These are phyloP conservation scores for Drosophila tropicalis DNA, from an alignment of 1,140 invertebrate species.

Conservation along the genomic window DNA sequence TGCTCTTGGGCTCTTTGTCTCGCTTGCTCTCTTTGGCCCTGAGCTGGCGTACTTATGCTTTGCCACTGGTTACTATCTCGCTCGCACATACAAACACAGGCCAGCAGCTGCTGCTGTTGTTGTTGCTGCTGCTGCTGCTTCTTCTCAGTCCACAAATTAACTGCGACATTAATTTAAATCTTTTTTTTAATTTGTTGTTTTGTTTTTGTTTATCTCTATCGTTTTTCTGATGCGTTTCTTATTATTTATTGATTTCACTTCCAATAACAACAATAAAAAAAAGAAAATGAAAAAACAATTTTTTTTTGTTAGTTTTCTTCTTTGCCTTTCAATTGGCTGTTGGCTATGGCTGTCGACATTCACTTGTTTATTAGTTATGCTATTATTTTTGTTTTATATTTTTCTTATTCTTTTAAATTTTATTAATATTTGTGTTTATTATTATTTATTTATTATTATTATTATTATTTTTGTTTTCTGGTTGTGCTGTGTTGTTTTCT, in stretches of 20 bases:
- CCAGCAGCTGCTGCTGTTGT: constrained; percentile 45
- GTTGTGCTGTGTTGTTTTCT: neutral
- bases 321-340: neutral
- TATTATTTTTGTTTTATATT: neutral
- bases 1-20: constrained; percentile 14
- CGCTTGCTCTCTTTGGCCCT: neutral
- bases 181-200: constrained; percentile 35
- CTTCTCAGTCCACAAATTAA: constrained; percentile 72
- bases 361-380: neutral
- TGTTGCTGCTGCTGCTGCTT: constrained; percentile 51
- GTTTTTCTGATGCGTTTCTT: constrained; percentile 29
- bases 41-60: constrained; percentile 26
- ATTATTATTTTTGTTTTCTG: constrained; percentile 51
- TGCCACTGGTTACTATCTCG: constrained; percentile 50
- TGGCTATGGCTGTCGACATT: neutral
- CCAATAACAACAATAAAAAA: constrained; percentile 44
- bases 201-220: constrained; percentile 23
- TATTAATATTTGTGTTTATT: constrained; percentile 27
- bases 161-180: constrained; percentile 72
- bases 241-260: constrained; percentile 37
- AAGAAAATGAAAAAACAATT: constrained; percentile 29
- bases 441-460: constrained; percentile 55
- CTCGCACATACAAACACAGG: constrained; percentile 52
- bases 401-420: constrained; percentile 25
- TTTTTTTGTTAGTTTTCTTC: constrained; percentile 32